Evolutionary conservation across 2,888 invertebrate genomes (phyloP).

Genomic region (Heliothis peltigera): DNA sequence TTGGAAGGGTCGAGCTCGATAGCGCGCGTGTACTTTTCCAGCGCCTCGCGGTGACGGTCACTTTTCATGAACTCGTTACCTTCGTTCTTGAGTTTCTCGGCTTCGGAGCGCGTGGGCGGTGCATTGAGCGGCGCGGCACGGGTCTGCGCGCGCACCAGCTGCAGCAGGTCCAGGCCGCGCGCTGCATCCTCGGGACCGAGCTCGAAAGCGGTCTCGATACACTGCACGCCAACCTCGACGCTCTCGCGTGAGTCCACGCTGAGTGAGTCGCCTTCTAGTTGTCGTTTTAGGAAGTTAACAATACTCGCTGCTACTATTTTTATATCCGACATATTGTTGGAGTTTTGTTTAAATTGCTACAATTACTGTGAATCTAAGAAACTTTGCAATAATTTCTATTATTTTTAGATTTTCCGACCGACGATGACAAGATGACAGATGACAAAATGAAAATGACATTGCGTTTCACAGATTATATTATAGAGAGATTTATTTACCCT

Average conservation of each 20-base stretch:
- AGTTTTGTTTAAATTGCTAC: slow-evolving; percentile 14
- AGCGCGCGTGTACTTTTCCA: slow-evolving; percentile 96
- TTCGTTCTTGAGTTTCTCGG: slow-evolving; percentile 96
- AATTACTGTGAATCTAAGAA: slow-evolving; percentile 37
- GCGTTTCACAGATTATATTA: not conserved
- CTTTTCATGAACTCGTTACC: slow-evolving; percentile 97
- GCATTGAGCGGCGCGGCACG: slow-evolving; percentile 54
- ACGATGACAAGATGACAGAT: slow-evolving; percentile 61
- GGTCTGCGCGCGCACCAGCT: slow-evolving; percentile 70
- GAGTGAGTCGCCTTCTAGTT: slow-evolving; percentile 87
- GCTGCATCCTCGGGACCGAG: slow-evolving; percentile 88
- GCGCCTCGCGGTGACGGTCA: slow-evolving; percentile 94
- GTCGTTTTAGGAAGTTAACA: slow-evolving; percentile 89
- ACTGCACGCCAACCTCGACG: slow-evolving; percentile 98
- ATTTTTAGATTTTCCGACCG: slow-evolving; percentile 68
- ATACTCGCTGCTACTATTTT: slow-evolving; percentile 89
- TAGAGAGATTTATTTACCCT: too few species aligned
- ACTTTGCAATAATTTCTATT: slow-evolving; percentile 58
- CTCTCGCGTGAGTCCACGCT: slow-evolving; percentile 91
- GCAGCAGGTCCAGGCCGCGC: slow-evolving; percentile 77
- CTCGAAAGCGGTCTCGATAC: slow-evolving; percentile 97
- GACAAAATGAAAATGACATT: slow-evolving; percentile 61
- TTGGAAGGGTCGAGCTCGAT: slow-evolving; percentile 96
- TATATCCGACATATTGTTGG: slow-evolving; percentile 75
- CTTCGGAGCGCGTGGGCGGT: slow-evolving; percentile 88